Percentiles rank a stretch among this genome's conserved stretches.
phyloP scores from a whole-genome alignment of 2,888 invertebrate species.

The Hemaris fuciformis region DNA sequence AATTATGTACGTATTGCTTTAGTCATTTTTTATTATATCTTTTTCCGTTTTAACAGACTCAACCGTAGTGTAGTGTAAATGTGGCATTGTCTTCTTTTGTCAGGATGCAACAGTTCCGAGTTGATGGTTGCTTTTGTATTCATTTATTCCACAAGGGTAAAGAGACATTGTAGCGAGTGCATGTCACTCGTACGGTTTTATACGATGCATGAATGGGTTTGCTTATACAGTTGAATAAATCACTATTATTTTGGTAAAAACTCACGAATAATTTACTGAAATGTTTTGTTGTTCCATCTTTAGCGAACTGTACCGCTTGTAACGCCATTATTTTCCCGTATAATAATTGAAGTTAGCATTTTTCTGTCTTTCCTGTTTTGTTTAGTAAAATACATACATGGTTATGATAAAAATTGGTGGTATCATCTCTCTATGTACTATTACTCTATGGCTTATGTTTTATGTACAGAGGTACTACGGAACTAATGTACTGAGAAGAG shows the following conservation, averaged over 20 bases:
- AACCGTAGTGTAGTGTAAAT: conserved; percentile 3
- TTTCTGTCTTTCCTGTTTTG: background rate
- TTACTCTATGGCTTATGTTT: no score
- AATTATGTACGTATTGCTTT: conserved; percentile 14
- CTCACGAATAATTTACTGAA: background rate
- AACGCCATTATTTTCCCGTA: background rate
- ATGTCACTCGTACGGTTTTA: background rate
- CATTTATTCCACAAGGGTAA: background rate
- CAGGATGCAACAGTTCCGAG: background rate
- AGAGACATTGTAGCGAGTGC: background rate
- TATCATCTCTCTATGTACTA: no score
- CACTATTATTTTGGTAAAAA: background rate
- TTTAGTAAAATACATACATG: background rate
- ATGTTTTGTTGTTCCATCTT: background rate
- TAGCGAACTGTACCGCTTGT: background rate
- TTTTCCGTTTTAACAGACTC: background rate
- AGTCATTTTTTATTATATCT: background rate
- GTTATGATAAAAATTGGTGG: no score
- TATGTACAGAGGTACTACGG: no score
- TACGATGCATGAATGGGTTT: background rate
- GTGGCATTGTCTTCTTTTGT: conserved; percentile 1
- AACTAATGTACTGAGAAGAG: no score
- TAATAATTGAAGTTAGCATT: background rate
- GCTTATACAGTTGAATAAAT: background rate
- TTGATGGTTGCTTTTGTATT: background rate